A percentile compares a stretch with the other conserved stretches of the same genome.
Conservation (phyloP, 2,888 invertebrate genomes). For the Colletes collaris region DNA sequence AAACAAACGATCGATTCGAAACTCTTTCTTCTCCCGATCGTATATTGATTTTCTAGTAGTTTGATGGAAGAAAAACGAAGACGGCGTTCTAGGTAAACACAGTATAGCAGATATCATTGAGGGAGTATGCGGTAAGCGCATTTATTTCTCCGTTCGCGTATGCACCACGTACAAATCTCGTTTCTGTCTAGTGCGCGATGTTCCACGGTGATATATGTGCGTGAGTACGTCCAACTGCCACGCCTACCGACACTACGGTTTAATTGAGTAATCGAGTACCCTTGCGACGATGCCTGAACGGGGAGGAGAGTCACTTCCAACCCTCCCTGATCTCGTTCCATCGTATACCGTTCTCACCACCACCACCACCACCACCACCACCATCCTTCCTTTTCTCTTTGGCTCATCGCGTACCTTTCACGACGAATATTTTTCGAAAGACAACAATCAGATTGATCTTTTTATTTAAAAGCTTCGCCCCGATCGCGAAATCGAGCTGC, state of each 20-base stretch:
- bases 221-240: conserved; percentile 74
- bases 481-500: too few relatives aligned
- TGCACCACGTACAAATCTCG: conserved; percentile 31
- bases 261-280: conserved; percentile 80
- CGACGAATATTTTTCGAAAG: neutral
- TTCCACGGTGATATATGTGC: conserved; percentile 76
- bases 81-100: too few relatives aligned
- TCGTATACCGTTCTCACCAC: neutral
- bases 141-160: neutral
- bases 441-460: neutral
- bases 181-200: conserved; percentile 54
- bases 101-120: too few relatives aligned
- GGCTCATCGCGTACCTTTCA: too few relatives aligned
- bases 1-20: too few relatives aligned
- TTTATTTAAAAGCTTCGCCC: too few relatives aligned
- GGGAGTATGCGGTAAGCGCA: neutral
- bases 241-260: conserved; percentile 79
- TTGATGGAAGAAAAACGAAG: too few relatives aligned
- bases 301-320: conserved; percentile 26
- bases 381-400: neutral
- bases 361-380: neutral
- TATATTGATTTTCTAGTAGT: too few relatives aligned
- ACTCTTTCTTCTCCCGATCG: too few relatives aligned
- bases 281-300: conserved; percentile 74
- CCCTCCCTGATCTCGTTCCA: neutral